Percentiles rank a stretch among this genome's conserved stretches.
phyloP scores from a whole-genome alignment of 2,113 vertebrate genomes.

The Candoia aspera region DNA sequence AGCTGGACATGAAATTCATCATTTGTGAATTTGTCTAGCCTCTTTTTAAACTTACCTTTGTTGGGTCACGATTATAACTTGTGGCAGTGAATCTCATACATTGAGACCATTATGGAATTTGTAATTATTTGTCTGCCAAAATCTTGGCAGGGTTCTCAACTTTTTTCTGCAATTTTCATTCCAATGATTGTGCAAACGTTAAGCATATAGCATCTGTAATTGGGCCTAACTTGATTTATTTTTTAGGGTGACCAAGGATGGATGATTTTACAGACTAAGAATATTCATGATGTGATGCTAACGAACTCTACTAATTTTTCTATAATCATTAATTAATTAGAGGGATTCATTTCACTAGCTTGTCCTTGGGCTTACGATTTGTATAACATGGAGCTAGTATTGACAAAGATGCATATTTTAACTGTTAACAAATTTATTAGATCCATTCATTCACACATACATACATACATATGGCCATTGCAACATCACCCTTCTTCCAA shows the following conservation, averaged over 20 bases:
- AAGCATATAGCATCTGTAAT: background rate
- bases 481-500: background rate
- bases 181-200: background rate
- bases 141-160: background rate
- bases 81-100: background rate
- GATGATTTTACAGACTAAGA: background rate
- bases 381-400: background rate
- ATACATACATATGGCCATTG: background rate
- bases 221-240: background rate
- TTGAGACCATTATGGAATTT: background rate
- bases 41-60: background rate
- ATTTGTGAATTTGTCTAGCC: background rate
- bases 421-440: background rate
- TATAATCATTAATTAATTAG: background rate
- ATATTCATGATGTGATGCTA: background rate
- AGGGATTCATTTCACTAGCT: background rate
- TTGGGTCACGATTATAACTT: background rate
- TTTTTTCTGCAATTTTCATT: background rate
- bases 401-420: background rate
- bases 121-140: background rate
- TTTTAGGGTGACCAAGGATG: background rate
- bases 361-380: background rate
- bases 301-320: background rate
- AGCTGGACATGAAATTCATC: background rate
- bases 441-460: background rate